A percentile compares a stretch with the other conserved stretches of the same genome.
Conservation (phyloP, 2,888 invertebrate genomes). For the Ophonus ardosiacus region DNA sequence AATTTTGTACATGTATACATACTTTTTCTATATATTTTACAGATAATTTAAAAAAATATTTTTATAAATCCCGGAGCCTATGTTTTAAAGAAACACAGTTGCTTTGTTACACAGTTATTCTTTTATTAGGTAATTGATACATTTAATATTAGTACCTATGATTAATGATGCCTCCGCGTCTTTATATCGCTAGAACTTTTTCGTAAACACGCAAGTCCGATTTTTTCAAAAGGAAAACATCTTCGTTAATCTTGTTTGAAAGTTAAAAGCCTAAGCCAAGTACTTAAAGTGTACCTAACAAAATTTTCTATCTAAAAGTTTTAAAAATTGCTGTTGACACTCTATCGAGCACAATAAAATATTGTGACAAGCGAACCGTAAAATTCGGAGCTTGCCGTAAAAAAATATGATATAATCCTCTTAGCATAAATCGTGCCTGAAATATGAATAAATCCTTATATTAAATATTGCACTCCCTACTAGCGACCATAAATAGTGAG, state of each 20-base stretch:
- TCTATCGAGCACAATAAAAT: conserved; percentile 4
- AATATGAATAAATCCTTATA: conserved; percentile 29
- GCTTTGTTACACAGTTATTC: no score
- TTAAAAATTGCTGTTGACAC: conserved; percentile 29
- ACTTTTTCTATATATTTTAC: no score
- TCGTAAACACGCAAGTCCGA: conserved; percentile 3
- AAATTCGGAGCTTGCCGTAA: neutral
- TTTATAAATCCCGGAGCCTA: no score
- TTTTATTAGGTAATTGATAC: no score
- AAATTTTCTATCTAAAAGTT: neutral
- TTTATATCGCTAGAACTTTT: neutral
- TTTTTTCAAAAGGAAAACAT: neutral
- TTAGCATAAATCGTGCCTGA: conserved; percentile 31
- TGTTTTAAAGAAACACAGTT: no score
- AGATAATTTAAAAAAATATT: no score
- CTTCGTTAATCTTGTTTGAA: conserved; percentile 7
- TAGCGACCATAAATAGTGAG: neutral
- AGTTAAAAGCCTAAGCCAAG: conserved; percentile 24
- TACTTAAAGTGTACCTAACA: neutral
- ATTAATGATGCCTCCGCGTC: neutral
- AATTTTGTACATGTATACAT: no score
- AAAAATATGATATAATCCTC: conserved; percentile 4
- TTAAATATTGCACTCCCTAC: neutral
- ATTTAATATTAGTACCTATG: neutral
- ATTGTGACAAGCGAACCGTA: neutral